A percentile compares a stretch with the other conserved stretches of the same genome.
phyloP scores from a whole-genome alignment of 2,888 invertebrate genomes.

The Nephrotoma flavescens region DNA sequence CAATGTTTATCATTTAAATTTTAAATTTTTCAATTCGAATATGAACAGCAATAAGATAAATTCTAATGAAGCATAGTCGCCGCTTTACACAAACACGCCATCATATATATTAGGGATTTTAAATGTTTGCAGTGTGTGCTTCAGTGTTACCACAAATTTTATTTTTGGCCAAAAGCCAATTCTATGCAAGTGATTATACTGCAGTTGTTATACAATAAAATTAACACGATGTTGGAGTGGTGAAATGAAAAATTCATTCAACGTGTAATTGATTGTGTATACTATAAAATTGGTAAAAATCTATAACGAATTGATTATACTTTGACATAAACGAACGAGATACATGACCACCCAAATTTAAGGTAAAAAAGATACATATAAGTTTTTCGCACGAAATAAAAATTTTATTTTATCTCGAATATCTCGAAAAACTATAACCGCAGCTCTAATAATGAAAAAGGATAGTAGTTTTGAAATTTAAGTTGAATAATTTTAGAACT shows the following conservation, averaged over 20 bases:
- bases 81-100: background rate
- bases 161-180: background rate
- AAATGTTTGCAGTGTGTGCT: background rate
- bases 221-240: background rate
- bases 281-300: background rate
- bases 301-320: background rate
- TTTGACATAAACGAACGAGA: background rate
- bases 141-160: background rate
- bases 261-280: background rate
- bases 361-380: background rate
- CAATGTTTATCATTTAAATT: background rate
- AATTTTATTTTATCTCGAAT: background rate
- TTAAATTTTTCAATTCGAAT: background rate
- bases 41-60: background rate
- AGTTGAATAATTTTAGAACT: background rate
- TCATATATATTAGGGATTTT: background rate
- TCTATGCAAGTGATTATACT: background rate
- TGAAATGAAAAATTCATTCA: background rate
- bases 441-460: background rate
- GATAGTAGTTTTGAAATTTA: background rate
- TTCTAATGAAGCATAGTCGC: background rate
- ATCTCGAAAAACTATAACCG: background rate
- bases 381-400: background rate
- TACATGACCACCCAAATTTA: background rate
- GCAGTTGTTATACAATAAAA: background rate